Base-by-base conservation (phyloP, 2,888 invertebrate species). In the Melanostoma mellinum region DNA sequence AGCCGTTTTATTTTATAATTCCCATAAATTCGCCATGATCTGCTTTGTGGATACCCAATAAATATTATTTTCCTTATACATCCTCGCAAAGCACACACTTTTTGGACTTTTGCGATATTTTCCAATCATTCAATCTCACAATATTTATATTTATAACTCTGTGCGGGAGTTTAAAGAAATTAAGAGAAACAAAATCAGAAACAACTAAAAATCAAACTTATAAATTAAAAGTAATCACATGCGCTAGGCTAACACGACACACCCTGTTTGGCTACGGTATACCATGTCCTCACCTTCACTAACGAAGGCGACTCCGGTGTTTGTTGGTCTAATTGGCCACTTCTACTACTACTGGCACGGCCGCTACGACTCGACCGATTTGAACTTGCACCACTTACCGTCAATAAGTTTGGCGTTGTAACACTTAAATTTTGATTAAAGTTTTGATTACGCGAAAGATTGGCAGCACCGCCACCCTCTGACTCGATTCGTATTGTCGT, bases 211-310 rank as follows among this genome's bases (percentile, higher is more conserved):
- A 48, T 9, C 8, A 42, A 61, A 61, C 50, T 63, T 50, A 50
- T 50, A 50, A 40, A 38, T 63, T 63, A 50, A 63, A 48, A 63
- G 10, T 63, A 63, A 63, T 84, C 79, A 84, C 79, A 79, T 58
- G 55, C 69, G 74, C 44, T 63, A 63, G 35, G 84, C 84, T 91
- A 91, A 89, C 91, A 91, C 86, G 91, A 91, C 86, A 91, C 90
- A 86, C 91, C 91, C 89, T 91, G 91, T 87, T 91, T 91, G 86
- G 91, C 90, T 86, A 91, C 91, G 65, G 91, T 91, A 63, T 91
- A 91, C 91, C 91, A 91, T 72, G 91, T 90, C 87, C 90, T 89
- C 85, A 91, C 91, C 79, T 88, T 89, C 58, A 91, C 91, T 88
- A 91, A 86, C 44, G 91, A 91, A 35, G 91, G 91, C 46, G 91